Conservation (phyloP, 64 coral and sea anemone genomes). For the Anthopleura sola region DNA sequence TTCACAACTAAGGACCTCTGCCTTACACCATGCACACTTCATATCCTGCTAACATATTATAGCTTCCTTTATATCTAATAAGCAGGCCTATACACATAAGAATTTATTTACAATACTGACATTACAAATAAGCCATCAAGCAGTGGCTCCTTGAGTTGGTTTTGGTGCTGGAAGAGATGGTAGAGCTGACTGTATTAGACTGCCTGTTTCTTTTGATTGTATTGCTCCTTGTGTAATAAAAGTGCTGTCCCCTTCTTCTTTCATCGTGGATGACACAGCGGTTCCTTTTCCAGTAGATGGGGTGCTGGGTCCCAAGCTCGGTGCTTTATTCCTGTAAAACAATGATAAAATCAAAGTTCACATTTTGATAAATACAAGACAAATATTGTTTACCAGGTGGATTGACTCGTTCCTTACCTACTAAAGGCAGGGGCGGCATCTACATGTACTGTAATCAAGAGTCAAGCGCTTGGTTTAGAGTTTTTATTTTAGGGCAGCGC, state of each 20-base stretch:
- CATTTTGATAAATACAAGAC: not conserved
- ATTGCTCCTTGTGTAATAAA: conserved; percentile 27
- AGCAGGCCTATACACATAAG: not conserved
- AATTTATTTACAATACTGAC: not conserved
- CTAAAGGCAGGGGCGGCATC: too few species aligned
- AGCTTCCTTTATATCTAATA: not conserved
- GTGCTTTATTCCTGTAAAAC: not conserved
- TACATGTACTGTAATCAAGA: too few species aligned
- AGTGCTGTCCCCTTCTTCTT: not conserved
- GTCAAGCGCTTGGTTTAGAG: too few species aligned
- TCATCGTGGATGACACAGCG: not conserved
- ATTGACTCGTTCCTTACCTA: too few species aligned
- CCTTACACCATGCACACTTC: too few species aligned
- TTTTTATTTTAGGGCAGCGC: too few species aligned
- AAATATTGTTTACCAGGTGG: not conserved
- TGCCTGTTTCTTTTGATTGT: not conserved
- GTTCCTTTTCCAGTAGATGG: not conserved
- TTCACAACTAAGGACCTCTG: too few species aligned
- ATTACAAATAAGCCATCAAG: not conserved
- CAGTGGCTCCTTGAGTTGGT: not conserved
- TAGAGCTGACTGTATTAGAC: not conserved
- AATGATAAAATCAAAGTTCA: not conserved
- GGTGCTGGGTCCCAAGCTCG: not conserved
- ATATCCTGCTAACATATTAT: too few species aligned
- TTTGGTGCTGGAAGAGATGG: not conserved